Evolutionary conservation across 2,797 vertebrate genomes (phyloP), one percentile per base, ranked within the genome.

Genomic region (Nothura maculosa): DNA sequence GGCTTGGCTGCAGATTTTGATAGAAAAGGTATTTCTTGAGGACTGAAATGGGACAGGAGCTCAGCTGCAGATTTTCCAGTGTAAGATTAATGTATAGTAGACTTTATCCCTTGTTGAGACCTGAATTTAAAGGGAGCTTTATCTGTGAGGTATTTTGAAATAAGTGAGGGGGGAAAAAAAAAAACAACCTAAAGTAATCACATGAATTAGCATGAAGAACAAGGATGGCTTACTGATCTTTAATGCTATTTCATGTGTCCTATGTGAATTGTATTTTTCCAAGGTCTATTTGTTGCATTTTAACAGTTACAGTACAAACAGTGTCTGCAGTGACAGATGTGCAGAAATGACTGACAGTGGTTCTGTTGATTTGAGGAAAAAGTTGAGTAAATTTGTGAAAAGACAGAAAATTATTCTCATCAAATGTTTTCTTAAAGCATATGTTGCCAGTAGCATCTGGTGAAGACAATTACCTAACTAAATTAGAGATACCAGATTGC

Each of bases 21-120:
- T 6, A 76, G 60, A 92, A 68, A 7, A 32, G 20, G 11, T 38
- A 13, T 90, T 94, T 82, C 64, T 62, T 47, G 57, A 77, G 74
- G 81, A 80, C 58, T 79, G 62, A 24, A 89, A 50, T 58, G 75
- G 69, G 76, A 40, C 57, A 30, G 74, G 54, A 80, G 48, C 74
- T 92, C 77, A 83, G 76, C 82, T 90, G 67, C 84, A 85, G 62
- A 47, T 85, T 90, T 93, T 60, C 68, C 74, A 69, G 2, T 87
- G 75, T 85, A 81, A 92, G 87, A 63, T 89, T 42, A 27, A 66
- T 6, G 50, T 83, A 22, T 2, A 0, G 25, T 25, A 60, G 34
- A 9, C 91, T 95, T 92, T 73, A 93, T 94, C 76, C 69, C 67
- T 94, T 61, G 78, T 69, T 52, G 81, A 90, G 81, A 48, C 85